Evolutionary conservation across 2,888 invertebrate genomes (phyloP).

Genomic region (Athalia rosae): DNA sequence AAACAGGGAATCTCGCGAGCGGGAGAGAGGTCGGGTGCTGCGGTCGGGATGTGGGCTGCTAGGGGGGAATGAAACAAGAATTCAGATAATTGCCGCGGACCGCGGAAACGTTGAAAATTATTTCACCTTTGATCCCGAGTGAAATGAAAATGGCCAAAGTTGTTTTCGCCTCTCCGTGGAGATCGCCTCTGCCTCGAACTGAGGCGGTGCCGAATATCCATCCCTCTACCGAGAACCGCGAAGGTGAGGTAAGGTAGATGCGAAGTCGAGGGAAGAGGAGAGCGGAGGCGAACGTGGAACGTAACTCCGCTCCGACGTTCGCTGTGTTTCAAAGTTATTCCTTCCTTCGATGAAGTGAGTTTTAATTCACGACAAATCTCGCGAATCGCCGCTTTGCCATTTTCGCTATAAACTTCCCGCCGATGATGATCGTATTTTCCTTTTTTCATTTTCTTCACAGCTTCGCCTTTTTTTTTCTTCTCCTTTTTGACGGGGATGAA

Average conservation of each 20-base stretch:
- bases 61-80: constrained; percentile 21
- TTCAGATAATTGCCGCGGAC: constrained; percentile 39
- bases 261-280: background rate
- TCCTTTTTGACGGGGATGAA: background rate
- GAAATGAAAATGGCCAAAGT: constrained; percentile 34
- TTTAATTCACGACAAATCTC: constrained; percentile 28
- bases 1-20: background rate
- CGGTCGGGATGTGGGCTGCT: background rate
- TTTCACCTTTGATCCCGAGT: constrained; percentile 39
- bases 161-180: constrained; percentile 34
- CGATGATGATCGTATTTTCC: background rate
- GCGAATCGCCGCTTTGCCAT: background rate
- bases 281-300: background rate
- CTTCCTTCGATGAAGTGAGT: constrained; percentile 30
- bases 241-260: background rate
- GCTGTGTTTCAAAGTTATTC: constrained; percentile 38
- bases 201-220: constrained; percentile 12
- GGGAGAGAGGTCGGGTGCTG: background rate
- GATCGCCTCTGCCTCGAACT: constrained; percentile 2
- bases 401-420: background rate
- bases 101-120: constrained; percentile 40
- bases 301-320: constrained; percentile 19
- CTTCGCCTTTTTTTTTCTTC: background rate
- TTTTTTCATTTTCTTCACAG: background rate
- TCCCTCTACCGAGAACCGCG: background rate